A percentile compares a stretch with the other conserved stretches of the same genome.
Evolutionary conservation across 2,888 invertebrate genomes (phyloP).

Genomic region (Parapristionchus giblindavisi): DNA sequence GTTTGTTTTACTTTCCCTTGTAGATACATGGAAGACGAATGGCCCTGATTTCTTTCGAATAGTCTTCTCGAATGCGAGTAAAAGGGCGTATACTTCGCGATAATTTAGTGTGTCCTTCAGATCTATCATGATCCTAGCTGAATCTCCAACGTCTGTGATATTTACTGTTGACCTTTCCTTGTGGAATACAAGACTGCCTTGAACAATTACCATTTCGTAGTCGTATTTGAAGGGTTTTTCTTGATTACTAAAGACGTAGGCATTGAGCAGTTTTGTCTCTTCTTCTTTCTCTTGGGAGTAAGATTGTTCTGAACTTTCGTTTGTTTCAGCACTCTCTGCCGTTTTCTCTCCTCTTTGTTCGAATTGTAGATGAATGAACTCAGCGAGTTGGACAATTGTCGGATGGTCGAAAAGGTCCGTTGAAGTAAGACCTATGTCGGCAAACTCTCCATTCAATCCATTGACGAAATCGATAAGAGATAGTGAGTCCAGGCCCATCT

Average conservation of each 20-base stretch:
- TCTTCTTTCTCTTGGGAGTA: background rate
- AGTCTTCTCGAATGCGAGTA: constrained; percentile 9
- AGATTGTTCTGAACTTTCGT: too few species aligned
- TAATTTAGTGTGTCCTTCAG: background rate
- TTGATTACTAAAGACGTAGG: background rate
- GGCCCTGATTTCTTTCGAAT: constrained; percentile 11
- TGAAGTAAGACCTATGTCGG: constrained; percentile 45
- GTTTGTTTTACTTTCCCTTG: constrained; percentile 34
- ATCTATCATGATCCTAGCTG: background rate
- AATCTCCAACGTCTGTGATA: background rate
- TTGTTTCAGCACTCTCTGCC: too few species aligned
- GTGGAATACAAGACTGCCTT: background rate
- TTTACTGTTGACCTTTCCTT: background rate
- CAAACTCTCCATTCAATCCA: constrained; percentile 50
- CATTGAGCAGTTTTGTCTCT: background rate
- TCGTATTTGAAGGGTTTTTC: background rate
- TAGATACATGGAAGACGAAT: constrained; percentile 17
- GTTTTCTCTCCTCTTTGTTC: background rate
- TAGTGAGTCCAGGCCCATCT: constrained; percentile 65
- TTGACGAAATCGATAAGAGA: constrained; percentile 62
- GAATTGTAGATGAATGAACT: background rate
- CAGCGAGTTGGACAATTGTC: background rate
- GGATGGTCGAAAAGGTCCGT: constrained; percentile 57
- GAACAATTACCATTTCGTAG: background rate
- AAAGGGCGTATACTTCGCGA: background rate